Base-by-base conservation (phyloP, 2,113 vertebrate genomes). In the Pituophis catenifer region DNA sequence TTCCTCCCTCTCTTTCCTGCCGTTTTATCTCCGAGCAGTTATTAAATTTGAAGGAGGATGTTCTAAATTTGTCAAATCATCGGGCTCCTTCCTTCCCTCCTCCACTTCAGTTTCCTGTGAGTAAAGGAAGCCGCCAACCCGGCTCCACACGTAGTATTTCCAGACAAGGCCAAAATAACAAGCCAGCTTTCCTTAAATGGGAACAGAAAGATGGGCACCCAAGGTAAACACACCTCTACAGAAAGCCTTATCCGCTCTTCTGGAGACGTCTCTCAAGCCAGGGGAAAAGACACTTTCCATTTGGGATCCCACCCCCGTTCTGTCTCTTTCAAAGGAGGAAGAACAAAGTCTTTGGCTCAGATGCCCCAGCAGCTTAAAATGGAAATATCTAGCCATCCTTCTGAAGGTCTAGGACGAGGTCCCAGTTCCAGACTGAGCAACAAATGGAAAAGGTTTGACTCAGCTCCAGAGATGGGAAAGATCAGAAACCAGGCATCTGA, bases 81-180 rank as follows among this genome's bases (percentile, higher is more conserved):
- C 91, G 93, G 15, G 2, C 88, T 94, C 94, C 92, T 58, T 93
- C 93, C 92, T 58, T 93, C 92, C 2, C 91, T 94, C 93, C 95
- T 81, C 95, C 94, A 94, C 94, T 95, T 89, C 93, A 44, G 90
- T 96, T 98, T 99, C 98, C 98, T 98, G 97, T 96, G 70, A 86
- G 91, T 94, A 95, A 65, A 97, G 97, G 98, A 98, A 98, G 97
- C 97, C 97, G 98, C 98, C 98, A 96, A 96, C 92, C 92, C 52
- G 98, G 97, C 98, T 98, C 98, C 97, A 23, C 75, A 70, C 88
- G 24, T 88, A 24, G 57, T 0, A 0, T 85, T 95, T 89, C 92
- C 89, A 91, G 24, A 2, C 92, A 4, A 59, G 89, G 86, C 86
- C 88, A 89, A 50, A 59, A 88, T 59, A 65, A 59, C 92, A 0